These are phyloP conservation scores for Listrodromus nycthemerus DNA, from an alignment of 2,888 invertebrate species.

Conservation along the genomic window DNA sequence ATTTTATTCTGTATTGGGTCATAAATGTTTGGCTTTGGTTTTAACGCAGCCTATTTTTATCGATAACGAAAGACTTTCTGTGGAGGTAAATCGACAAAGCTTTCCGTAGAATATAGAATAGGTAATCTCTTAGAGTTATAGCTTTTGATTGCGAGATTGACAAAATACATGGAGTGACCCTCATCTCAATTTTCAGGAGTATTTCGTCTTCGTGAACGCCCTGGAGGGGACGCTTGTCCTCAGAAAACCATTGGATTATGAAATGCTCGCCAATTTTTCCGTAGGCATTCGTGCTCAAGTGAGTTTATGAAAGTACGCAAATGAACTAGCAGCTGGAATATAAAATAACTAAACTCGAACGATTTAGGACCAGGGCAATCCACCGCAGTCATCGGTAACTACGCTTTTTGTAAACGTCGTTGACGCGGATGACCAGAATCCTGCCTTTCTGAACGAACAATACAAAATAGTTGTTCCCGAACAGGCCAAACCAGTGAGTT, in stretches of 20 bases:
- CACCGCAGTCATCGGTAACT: constrained; percentile 91
- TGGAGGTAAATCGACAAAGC: constrained; percentile 65
- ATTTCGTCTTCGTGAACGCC: constrained; percentile 93
- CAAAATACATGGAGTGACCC: background rate
- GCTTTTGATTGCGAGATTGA: background rate
- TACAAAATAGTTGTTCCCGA: constrained; percentile 90
- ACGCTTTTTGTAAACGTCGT: constrained; percentile 91
- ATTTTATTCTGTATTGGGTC: background rate
- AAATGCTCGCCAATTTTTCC: constrained; percentile 91
- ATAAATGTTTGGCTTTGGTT: constrained; percentile 10
- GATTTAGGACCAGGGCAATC: constrained; percentile 91
- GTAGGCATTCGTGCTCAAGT: constrained; percentile 88
- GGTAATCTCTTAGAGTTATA: background rate
- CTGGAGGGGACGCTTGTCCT: constrained; percentile 93
- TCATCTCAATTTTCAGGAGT: constrained; percentile 86
- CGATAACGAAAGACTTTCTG: constrained; percentile 61
- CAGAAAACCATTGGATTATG: constrained; percentile 93
- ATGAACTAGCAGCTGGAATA: background rate
- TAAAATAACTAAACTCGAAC: background rate
- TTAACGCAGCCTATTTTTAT: constrained; percentile 71
- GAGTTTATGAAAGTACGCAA: constrained; percentile 62
- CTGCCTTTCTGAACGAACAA: constrained; percentile 91
- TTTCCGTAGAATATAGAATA: background rate
- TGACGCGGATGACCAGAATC: constrained; percentile 97
- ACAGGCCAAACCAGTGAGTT: constrained; percentile 85